These are phyloP conservation scores for Pandemis heparana DNA, from an alignment of 2,888 invertebrate genomes.

Conservation along the genomic window DNA sequence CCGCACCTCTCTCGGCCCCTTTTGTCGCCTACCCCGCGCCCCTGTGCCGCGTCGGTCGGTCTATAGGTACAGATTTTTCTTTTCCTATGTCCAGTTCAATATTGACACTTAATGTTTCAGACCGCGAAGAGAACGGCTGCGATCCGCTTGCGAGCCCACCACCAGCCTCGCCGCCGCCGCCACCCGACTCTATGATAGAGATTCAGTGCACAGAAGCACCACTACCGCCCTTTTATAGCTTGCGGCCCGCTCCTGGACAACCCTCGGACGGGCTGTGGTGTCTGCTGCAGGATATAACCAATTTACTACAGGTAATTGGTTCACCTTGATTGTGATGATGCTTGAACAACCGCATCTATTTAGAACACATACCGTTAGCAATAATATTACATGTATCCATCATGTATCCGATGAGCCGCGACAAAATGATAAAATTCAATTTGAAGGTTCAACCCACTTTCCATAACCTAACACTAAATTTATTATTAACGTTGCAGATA, in stretches of 20 bases:
- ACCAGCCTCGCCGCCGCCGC: constrained; percentile 81
- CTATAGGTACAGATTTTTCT: neutral
- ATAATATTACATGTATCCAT: too few relatives aligned
- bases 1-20: too few relatives aligned
- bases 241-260: constrained; percentile 87
- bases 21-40: too few relatives aligned
- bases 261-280: constrained; percentile 90
- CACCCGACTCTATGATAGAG: constrained; percentile 87
- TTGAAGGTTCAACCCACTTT: neutral
- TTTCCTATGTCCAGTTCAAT: neutral
- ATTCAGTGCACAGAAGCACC: constrained; percentile 93
- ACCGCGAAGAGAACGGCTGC: constrained; percentile 84
- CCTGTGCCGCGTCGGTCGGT: too few relatives aligned
- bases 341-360: too few relatives aligned
- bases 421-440: neutral
- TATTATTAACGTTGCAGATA: constrained; percentile 84
- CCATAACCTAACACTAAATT: neutral
- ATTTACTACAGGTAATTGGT: constrained; percentile 86
- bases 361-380: too few relatives aligned
- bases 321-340: neutral
- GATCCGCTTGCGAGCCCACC: constrained; percentile 87
- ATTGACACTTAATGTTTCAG: constrained; percentile 60
- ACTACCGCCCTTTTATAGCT: constrained; percentile 92
- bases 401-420: too few relatives aligned
- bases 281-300: constrained; percentile 91